Evolutionary conservation across 2,888 invertebrate species (phyloP).

Genomic region (Meliscaeva auricollis): DNA sequence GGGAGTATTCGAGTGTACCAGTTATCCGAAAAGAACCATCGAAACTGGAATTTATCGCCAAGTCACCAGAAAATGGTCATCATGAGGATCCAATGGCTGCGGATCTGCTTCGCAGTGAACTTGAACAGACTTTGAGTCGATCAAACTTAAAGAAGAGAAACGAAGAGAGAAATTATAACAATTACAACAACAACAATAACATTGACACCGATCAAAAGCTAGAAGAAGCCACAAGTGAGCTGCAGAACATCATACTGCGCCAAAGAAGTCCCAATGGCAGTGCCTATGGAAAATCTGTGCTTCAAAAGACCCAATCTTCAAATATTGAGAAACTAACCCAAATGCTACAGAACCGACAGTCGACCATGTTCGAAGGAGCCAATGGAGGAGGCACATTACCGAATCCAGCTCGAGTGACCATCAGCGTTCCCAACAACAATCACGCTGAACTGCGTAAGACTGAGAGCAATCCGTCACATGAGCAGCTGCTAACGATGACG

Average conservation of each 20-base stretch:
- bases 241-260: slow-evolving; percentile 69
- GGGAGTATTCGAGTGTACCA: slow-evolving; percentile 87
- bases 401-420: slow-evolving; percentile 74
- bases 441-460: slow-evolving; percentile 78
- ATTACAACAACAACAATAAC: slow-evolving; percentile 7
- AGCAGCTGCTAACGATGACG: slow-evolving; percentile 53
- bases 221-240: slow-evolving; percentile 65
- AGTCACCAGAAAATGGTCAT: slow-evolving; percentile 75
- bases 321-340: slow-evolving; percentile 77
- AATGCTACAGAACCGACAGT: slow-evolving; percentile 76
- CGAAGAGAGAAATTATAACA: slow-evolving; percentile 82
- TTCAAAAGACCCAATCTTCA: slow-evolving; percentile 77
- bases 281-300: slow-evolving; percentile 60
- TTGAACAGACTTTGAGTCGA: slow-evolving; percentile 90
- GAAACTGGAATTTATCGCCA: slow-evolving; percentile 88
- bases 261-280: slow-evolving; percentile 71
- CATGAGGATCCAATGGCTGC: slow-evolving; percentile 84
- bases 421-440: slow-evolving; percentile 72
- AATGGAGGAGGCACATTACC: slow-evolving; percentile 53
- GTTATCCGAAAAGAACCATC: slow-evolving; percentile 87
- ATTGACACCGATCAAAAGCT: slow-evolving; percentile 83
- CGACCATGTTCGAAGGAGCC: slow-evolving; percentile 47
- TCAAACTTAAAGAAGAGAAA: slow-evolving; percentile 91
- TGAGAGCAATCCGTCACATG: slow-evolving; percentile 77
- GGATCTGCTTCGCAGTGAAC: slow-evolving; percentile 89